phyloP scores from a whole-genome alignment of 2,797 vertebrate species.

The Acrossocheilus wenchowensis region DNA sequence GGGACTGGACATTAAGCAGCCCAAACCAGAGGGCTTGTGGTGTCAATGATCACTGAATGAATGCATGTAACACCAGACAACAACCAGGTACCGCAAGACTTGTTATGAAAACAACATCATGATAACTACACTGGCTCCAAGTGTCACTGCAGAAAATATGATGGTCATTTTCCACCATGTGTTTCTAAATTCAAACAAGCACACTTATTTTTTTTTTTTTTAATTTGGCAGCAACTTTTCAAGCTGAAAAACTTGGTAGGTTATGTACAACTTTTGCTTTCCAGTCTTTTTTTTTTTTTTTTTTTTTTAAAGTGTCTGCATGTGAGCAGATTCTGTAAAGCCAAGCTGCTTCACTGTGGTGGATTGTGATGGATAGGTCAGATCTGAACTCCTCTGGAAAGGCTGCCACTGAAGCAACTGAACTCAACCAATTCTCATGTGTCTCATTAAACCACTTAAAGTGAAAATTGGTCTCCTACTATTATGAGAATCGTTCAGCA shows the following conservation, averaged over 20 bases:
- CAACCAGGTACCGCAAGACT: neutral
- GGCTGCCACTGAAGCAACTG: neutral
- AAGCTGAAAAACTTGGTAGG: neutral
- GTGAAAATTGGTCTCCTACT: constrained; percentile 31
- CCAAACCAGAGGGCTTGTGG: neutral
- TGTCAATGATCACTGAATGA: constrained; percentile 21
- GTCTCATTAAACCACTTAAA: constrained; percentile 27
- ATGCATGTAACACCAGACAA: neutral
- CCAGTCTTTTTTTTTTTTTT: too few species aligned
- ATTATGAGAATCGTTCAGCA: constrained; percentile 8
- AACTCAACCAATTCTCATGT: constrained; percentile 23
- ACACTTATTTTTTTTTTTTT: too few species aligned
- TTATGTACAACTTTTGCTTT: constrained; percentile 23
- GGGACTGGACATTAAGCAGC: constrained; percentile 10
- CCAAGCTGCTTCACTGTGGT: neutral
- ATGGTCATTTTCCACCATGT: neutral
- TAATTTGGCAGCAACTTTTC: neutral
- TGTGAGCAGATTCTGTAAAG: neutral
- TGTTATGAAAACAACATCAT: neutral
- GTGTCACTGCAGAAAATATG: neutral
- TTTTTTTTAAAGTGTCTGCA: neutral
- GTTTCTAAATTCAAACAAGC: neutral
- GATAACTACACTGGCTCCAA: neutral
- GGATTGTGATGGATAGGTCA: constrained; percentile 17
- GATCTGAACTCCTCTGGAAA: constrained; percentile 27